These are phyloP conservation scores for Lepidurus apus DNA, from an alignment of 1,140 invertebrate genomes.

Conservation along the genomic window DNA sequence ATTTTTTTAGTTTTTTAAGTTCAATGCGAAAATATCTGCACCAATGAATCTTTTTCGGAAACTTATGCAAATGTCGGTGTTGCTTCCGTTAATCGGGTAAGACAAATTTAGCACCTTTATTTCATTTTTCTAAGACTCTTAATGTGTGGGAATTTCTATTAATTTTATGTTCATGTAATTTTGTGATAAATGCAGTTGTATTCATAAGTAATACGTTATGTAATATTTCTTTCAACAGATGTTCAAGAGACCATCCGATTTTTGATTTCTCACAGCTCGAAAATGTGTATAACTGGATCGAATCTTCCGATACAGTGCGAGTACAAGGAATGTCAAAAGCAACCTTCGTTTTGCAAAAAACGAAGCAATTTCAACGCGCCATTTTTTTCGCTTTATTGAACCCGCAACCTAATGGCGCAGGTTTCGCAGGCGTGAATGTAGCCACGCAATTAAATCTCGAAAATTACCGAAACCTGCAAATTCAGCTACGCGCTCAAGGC, in stretches of 20 bases:
- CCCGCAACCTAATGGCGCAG: constrained; percentile 63
- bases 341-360: constrained; percentile 54
- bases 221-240: constrained; percentile 28
- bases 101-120: too few relatives aligned
- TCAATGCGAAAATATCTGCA: too few relatives aligned
- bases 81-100: too few relatives aligned
- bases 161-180: background rate
- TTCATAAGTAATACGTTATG: constrained; percentile 28
- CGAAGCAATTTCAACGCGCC: constrained; percentile 54
- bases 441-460: constrained; percentile 49
- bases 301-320: constrained; percentile 60
- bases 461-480: constrained; percentile 48
- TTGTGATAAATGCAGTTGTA: background rate
- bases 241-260: constrained; percentile 37
- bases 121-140: too few relatives aligned
- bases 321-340: constrained; percentile 62
- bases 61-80: too few relatives aligned
- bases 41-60: too few relatives aligned
- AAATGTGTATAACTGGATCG: constrained; percentile 51
- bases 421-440: constrained; percentile 58
- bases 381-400: constrained; percentile 62
- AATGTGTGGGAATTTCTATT: background rate
- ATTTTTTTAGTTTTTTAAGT: too few relatives aligned
- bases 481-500: constrained; percentile 56
- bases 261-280: constrained; percentile 47